Evolutionary conservation across 1,140 invertebrate species (phyloP).

Genomic region (Megalopta genalis): DNA sequence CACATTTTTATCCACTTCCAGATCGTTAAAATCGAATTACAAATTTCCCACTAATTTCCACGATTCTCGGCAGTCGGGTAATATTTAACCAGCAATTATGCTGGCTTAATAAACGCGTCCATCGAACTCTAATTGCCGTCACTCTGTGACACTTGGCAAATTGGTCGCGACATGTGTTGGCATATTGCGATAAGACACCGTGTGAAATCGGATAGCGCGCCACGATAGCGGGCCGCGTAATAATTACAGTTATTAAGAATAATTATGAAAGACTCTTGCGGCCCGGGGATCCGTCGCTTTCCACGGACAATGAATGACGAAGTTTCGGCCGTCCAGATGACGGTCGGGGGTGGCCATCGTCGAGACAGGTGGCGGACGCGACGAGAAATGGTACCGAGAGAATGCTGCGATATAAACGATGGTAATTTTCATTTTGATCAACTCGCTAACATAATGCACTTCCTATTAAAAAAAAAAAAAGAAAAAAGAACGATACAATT

Average conservation of each 20-base stretch:
- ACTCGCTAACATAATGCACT: not conserved
- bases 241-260: conserved; percentile 56
- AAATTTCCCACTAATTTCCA: not conserved
- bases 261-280: conserved; percentile 41
- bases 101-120: not conserved
- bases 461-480: not conserved
- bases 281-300: not conserved
- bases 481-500: not conserved
- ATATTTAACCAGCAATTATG: not conserved
- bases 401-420: not conserved
- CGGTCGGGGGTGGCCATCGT: conserved; percentile 40
- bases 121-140: not conserved
- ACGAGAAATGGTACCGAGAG: not conserved
- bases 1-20: too few relatives aligned
- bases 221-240: conserved; percentile 8
- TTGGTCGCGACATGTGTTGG: conserved; percentile 31
- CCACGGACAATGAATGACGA: not conserved
- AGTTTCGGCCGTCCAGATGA: conserved; percentile 30
- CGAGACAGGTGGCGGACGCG: conserved; percentile 39
- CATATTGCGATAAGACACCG: conserved; percentile 21
- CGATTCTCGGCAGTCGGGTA: not conserved
- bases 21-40: too few relatives aligned
- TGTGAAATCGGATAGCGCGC: conserved; percentile 35
- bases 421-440: not conserved
- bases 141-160: not conserved